Evolutionary conservation across 2,797 vertebrate species (phyloP).

Genomic region (Numenius phaeopus): DNA sequence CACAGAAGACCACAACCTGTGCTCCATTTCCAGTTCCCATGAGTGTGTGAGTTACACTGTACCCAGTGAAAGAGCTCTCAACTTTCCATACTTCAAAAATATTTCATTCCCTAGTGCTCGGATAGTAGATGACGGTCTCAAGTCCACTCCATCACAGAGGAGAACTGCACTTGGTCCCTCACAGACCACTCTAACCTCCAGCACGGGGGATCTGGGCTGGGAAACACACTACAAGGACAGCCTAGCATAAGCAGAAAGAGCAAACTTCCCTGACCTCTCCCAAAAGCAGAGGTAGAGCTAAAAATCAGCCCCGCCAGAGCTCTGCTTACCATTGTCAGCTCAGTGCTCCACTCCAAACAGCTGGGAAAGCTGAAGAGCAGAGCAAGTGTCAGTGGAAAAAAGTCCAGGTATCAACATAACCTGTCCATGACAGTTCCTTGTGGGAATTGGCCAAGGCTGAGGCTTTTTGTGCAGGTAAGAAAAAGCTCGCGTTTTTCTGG

Average conservation of each 20-base stretch:
- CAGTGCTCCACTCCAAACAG: neutral
- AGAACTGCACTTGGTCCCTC: neutral
- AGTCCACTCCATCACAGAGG: neutral
- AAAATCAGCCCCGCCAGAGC: neutral
- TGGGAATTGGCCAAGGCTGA: fast-evolving
- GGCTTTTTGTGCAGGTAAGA: neutral
- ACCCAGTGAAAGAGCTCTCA: neutral
- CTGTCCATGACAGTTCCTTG: neutral
- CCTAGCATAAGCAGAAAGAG: neutral
- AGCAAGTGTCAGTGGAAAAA: neutral
- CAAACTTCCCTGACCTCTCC: neutral
- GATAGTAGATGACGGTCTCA: neutral
- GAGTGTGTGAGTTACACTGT: neutral
- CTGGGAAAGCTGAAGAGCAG: neutral
- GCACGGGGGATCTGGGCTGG: fast-evolving
- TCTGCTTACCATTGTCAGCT: neutral
- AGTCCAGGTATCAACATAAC: neutral
- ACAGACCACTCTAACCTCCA: neutral
- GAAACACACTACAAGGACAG: neutral
- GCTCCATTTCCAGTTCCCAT: neutral
- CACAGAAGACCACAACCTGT: neutral
- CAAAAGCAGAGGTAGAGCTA: neutral
- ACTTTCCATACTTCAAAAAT: neutral
- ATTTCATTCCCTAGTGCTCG: neutral
- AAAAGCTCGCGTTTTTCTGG: neutral